A percentile compares a stretch with the other conserved stretches of the same genome.
Conservation (phyloP, 2,113 vertebrate species). For the Todiramphus chloris region DNA sequence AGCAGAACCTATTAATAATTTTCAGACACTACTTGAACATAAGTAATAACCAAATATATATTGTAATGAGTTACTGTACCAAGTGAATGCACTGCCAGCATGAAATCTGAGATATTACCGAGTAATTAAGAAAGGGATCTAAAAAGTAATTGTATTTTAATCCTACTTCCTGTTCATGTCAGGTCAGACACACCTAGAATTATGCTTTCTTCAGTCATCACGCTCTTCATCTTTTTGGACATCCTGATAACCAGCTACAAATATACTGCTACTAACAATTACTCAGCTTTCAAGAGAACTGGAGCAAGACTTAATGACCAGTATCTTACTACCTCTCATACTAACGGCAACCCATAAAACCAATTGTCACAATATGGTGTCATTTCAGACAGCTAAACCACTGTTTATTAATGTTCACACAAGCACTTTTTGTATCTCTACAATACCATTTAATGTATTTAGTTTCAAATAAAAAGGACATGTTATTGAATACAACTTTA, state of each 20-base stretch:
- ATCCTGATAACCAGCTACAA: slow-evolving; percentile 34
- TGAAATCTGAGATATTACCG: not conserved
- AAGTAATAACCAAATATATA: not conserved
- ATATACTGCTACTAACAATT: not conserved
- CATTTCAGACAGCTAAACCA: not conserved
- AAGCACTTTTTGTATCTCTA: not conserved
- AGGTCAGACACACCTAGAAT: slow-evolving; percentile 7
- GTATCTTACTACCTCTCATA: not conserved
- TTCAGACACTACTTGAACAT: not conserved
- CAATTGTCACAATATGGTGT: not conserved
- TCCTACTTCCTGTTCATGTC: not conserved
- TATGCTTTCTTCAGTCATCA: not conserved
- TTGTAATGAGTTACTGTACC: not conserved
- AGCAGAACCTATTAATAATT: not conserved
- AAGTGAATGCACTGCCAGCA: not conserved
- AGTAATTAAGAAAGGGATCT: not conserved
- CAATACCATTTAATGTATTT: not conserved
- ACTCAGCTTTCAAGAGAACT: not conserved
- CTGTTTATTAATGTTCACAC: not conserved
- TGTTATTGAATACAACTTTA: not conserved
- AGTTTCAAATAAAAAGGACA: not conserved
- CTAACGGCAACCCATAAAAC: not conserved
- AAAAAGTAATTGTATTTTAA: not conserved
- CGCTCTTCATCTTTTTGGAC: not conserved
- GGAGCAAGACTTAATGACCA: not conserved